Evolutionary conservation across 2,113 vertebrate genomes (phyloP).

Genomic region (Sterrhoptilus dennistouni): DNA sequence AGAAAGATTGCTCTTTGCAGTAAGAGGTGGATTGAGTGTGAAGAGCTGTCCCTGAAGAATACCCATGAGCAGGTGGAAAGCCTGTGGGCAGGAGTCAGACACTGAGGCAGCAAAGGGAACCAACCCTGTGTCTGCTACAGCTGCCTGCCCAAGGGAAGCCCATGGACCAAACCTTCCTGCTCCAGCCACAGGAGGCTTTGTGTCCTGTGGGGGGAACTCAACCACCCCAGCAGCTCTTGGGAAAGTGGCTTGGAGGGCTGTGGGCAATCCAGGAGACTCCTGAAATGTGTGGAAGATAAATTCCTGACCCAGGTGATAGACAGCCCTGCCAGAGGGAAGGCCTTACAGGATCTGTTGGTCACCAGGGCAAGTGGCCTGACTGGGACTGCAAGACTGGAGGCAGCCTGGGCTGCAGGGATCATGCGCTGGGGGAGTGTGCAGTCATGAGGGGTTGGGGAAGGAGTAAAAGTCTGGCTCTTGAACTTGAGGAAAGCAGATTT

Average conservation of each 20-base stretch:
- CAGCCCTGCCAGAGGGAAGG: background rate
- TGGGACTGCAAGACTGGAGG: background rate
- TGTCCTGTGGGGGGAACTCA: background rate
- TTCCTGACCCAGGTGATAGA: background rate
- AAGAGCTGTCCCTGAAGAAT: background rate
- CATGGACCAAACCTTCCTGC: background rate
- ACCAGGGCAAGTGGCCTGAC: background rate
- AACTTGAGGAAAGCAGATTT: background rate
- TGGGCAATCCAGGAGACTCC: too few species aligned
- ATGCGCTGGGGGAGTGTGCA: background rate
- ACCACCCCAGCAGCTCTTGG: background rate
- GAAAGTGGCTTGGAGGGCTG: background rate
- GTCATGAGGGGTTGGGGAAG: background rate
- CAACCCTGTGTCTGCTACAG: background rate
- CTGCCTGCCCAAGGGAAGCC: background rate
- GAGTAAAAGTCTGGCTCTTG: background rate
- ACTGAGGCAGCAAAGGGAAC: background rate
- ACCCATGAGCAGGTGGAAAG: background rate
- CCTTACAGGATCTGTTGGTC: background rate
- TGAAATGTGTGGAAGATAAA: background rate
- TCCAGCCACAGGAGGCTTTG: background rate
- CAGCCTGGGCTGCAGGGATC: background rate
- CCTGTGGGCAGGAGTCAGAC: background rate
- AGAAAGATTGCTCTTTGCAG: background rate
- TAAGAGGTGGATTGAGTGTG: background rate